Evolutionary conservation across 2,888 invertebrate genomes (phyloP), one percentile per base, ranked within the genome.

Genomic region (Ectemnius cavifrons): DNA sequence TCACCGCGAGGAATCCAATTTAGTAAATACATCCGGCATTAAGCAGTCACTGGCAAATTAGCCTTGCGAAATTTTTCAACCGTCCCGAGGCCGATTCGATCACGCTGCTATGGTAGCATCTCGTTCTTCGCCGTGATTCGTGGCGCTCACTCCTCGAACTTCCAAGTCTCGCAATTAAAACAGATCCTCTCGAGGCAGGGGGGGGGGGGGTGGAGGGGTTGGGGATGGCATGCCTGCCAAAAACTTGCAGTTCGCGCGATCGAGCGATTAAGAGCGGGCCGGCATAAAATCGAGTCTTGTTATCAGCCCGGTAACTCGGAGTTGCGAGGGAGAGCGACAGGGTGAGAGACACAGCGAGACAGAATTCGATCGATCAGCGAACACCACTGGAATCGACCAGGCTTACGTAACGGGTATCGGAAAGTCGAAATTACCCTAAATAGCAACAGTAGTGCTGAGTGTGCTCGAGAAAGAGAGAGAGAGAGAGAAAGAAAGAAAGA

Each of bases 401-500:
- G 81, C 74, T 85, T 84, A 78, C 81, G 74, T 80, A 81, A 86
- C 78, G 77, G 77, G 45, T 79, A 84, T 82, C 82, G 82, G 80
- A 81, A 84, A 82, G 81, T 81, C 82, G 78, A 86, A 88, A 87
- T 86, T 84, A 84, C 78, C 83, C 82, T 80, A 85, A 88, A 87
- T 85, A 88, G 86, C 87, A 87, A 87, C 87, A 87, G 83, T 11
- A 74, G 73, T 77, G 73, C 69, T 67, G 74, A 23, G 23, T 23
- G 23, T 23, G 23, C 23, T 23, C 3, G 23, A 23, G 2, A 3
- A 23, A 23, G 23, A 23, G 3, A 2, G 23, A 23, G 78, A 71
- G 73, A 76, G 67, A 75, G 78, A 80, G 80, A 83, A 73, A 57
- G 73, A 77, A 71, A 67, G 47, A n/a, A 72, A 64, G 57, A 62